These are phyloP conservation scores for Himalopsyche japonica DNA, from an alignment of 2,888 invertebrate species.

Conservation along the genomic window DNA sequence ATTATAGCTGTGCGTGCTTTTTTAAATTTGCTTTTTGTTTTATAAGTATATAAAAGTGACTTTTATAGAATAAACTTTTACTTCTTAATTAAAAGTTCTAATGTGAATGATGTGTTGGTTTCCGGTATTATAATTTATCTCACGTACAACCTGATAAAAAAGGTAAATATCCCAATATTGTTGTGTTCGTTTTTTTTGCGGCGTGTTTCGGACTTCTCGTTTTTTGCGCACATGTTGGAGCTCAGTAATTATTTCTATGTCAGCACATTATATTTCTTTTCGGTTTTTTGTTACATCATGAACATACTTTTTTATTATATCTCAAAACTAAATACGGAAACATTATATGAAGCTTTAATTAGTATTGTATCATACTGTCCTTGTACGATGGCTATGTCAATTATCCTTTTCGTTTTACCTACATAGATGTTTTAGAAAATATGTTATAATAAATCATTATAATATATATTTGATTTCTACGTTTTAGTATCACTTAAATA, in stretches of 20 bases:
- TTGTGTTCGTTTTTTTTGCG: neutral
- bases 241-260: neutral
- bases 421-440: too few relatives aligned
- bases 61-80: too few relatives aligned
- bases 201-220: neutral
- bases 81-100: too few relatives aligned
- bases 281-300: neutral
- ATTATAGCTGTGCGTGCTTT: too few relatives aligned
- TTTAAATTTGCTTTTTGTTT: too few relatives aligned
- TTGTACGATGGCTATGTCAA: too few relatives aligned
- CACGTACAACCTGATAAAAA: neutral
- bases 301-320: neutral
- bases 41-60: too few relatives aligned
- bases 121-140: neutral
- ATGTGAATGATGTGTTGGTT: neutral
- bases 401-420: too few relatives aligned
- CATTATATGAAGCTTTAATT: neutral
- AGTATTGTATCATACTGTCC: too few relatives aligned
- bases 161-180: neutral
- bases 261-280: neutral
- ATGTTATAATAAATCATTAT: too few relatives aligned
- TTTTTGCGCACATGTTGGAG: neutral
- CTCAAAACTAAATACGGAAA: neutral
- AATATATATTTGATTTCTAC: too few relatives aligned
- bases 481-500: too few relatives aligned